Evolutionary conservation across 2,888 invertebrate species (phyloP).

Genomic region (Philhelius pedissequus): DNA sequence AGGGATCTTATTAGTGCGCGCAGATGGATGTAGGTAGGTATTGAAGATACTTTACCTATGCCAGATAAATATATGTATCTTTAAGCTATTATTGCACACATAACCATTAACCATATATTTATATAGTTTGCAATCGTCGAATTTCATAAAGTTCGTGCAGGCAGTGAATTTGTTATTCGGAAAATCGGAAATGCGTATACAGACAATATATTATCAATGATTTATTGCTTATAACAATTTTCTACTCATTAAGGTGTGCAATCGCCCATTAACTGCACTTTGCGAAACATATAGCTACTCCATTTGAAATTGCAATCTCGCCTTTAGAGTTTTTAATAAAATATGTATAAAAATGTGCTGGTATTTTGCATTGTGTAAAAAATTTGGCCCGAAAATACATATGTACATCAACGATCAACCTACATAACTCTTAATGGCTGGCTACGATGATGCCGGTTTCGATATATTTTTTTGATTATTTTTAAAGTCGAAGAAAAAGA

Average conservation of each 20-base stretch:
- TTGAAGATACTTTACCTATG: neutral
- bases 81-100: neutral
- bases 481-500: neutral
- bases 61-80: neutral
- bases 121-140: slow-evolving; percentile 19
- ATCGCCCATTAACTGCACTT: slow-evolving; percentile 3
- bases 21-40: neutral
- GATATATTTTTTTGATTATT: neutral
- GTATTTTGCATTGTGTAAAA: neutral
- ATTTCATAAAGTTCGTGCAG: slow-evolving; percentile 49
- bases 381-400: neutral
- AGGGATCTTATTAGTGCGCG: neutral
- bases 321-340: neutral
- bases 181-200: slow-evolving; percentile 54
- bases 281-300: neutral
- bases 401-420: neutral
- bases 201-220: slow-evolving; percentile 25
- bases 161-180: slow-evolving; percentile 46
- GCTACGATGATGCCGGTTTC: neutral
- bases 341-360: too few species aligned
- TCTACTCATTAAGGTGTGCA: slow-evolving; percentile 20
- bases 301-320: neutral
- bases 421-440: neutral
- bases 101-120: too few species aligned
- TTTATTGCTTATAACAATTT: slow-evolving; percentile 38